Conservation (phyloP, 2,797 vertebrate genomes). For the Glyptemys insculpta region DNA sequence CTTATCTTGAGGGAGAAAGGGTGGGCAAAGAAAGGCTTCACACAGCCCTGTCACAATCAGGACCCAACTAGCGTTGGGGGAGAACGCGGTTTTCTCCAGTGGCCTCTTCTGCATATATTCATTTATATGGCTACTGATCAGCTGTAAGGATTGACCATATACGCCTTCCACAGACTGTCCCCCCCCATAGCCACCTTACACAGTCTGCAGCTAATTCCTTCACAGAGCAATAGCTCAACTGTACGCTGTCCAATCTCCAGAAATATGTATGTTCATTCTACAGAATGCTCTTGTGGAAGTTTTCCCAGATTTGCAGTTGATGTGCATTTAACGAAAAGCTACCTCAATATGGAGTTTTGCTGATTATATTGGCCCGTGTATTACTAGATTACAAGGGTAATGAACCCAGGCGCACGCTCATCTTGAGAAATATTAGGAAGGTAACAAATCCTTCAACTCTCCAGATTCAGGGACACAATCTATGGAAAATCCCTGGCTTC, state of each 20-base stretch:
- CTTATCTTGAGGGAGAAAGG: neutral
- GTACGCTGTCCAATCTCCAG: fast-evolving
- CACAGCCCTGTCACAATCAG: neutral
- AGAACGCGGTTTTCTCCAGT: neutral
- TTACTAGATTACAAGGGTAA: fast-evolving
- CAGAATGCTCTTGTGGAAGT: fast-evolving
- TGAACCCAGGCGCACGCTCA: fast-evolving
- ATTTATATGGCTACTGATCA: fast-evolving
- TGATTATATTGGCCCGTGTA: fast-evolving
- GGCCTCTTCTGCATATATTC: fast-evolving
- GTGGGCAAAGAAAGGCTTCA: fast-evolving
- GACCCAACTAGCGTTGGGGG: fast-evolving
- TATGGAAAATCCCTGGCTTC: neutral
- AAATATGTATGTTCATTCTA: neutral
- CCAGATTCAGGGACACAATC: neutral
- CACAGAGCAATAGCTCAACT: neutral
- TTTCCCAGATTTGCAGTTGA: neutral
- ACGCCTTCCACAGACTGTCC: neutral
- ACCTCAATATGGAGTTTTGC: fast-evolving
- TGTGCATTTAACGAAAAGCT: neutral
- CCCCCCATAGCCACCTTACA: neutral
- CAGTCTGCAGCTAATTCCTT: neutral
- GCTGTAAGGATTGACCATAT: neutral
- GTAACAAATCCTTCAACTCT: neutral
- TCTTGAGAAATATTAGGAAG: neutral